Percentiles rank a stretch among this genome's conserved stretches.
phyloP scores from a whole-genome alignment of 2,113 vertebrate genomes.

The Thalassarche chlororhynchos region DNA sequence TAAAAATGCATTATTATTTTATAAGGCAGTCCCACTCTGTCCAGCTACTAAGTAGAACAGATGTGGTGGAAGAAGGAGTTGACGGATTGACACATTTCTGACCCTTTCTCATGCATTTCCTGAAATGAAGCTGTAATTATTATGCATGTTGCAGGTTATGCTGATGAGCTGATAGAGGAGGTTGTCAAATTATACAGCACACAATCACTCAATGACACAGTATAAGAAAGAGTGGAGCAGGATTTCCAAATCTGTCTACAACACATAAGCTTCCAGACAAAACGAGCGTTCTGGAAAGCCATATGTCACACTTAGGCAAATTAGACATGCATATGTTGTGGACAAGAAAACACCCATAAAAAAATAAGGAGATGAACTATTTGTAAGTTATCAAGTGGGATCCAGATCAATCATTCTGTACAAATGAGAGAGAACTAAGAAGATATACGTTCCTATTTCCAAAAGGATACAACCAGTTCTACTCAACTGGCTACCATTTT shows the following conservation, averaged over 20 bases:
- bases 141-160: slow-evolving; percentile 54
- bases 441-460: neutral
- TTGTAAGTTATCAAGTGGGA: neutral
- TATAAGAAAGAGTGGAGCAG: neutral
- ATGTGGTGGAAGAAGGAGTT: neutral
- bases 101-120: slow-evolving; percentile 13
- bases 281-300: neutral
- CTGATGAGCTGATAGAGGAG: slow-evolving; percentile 58
- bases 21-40: neutral
- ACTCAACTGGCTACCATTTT: neutral
- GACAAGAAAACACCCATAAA: neutral
- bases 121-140: slow-evolving; percentile 43
- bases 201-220: slow-evolving; percentile 52
- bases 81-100: slow-evolving; percentile 30
- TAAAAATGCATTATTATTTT: slow-evolving; percentile 22
- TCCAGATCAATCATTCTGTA: neutral
- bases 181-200: slow-evolving; percentile 50
- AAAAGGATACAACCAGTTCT: neutral
- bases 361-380: neutral
- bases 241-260: slow-evolving; percentile 5
- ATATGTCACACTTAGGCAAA: slow-evolving; percentile 50
- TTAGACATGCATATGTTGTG: slow-evolving; percentile 21
- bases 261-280: neutral
- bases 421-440: neutral
- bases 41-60: slow-evolving; percentile 31